Evolutionary conservation across 1,140 invertebrate genomes (phyloP).

Genomic region (Aphaenogaster ashmeadi): DNA sequence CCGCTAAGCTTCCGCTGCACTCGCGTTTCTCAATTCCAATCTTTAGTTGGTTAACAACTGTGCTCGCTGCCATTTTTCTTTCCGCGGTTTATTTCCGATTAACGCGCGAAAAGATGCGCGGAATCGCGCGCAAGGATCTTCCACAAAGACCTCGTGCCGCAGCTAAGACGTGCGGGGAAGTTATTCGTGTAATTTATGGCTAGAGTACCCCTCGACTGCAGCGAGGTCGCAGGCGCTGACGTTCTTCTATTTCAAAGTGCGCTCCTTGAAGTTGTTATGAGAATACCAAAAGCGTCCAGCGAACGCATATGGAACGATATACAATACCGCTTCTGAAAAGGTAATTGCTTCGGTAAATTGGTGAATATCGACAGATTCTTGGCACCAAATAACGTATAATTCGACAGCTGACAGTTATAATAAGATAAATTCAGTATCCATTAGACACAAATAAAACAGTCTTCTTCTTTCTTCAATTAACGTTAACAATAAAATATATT

Average conservation of each 20-base stretch:
- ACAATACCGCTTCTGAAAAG: neutral
- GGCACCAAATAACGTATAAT: neutral
- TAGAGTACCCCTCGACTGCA: slow-evolving; percentile 52
- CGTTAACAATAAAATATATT: neutral
- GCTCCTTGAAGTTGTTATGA: slow-evolving; percentile 52
- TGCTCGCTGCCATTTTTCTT: neutral
- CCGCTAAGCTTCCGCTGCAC: too few species aligned
- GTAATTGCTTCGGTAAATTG: neutral
- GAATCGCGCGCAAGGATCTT: slow-evolving; percentile 33
- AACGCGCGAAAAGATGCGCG: slow-evolving; percentile 33
- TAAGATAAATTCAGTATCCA: neutral
- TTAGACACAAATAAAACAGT: neutral
- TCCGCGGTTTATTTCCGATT: slow-evolving; percentile 28
- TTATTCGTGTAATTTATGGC: slow-evolving; percentile 75
- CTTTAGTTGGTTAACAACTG: neutral
- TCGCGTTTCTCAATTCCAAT: slow-evolving; percentile 1
- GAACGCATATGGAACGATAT: slow-evolving; percentile 8
- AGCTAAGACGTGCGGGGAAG: slow-evolving; percentile 45
- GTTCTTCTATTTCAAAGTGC: slow-evolving; percentile 57
- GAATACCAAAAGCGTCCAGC: slow-evolving; percentile 42
- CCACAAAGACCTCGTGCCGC: slow-evolving; percentile 17
- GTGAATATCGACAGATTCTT: neutral
- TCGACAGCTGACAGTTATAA: neutral
- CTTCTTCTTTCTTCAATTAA: neutral
- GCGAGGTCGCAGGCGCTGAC: slow-evolving; percentile 32